Evolutionary conservation across 2,888 invertebrate species (phyloP).

Genomic region (Dolichomitus sp.): DNA sequence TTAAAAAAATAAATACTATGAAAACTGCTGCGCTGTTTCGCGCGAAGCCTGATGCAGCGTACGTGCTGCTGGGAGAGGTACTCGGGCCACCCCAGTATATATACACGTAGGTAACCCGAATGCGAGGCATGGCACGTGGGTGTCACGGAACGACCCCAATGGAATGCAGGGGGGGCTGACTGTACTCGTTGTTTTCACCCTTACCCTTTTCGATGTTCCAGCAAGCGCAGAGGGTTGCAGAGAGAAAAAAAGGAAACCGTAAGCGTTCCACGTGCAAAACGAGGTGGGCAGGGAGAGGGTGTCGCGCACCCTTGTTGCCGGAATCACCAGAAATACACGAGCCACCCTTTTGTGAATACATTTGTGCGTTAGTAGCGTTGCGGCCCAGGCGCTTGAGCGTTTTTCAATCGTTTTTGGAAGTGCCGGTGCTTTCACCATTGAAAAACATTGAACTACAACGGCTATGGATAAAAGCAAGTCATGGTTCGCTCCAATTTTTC

Average conservation of each 20-base stretch:
- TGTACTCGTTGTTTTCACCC: slow-evolving; percentile 65
- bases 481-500: slow-evolving; percentile 63
- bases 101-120: slow-evolving; percentile 17
- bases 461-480: slow-evolving; percentile 58
- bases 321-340: slow-evolving; percentile 38
- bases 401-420: slow-evolving; percentile 61
- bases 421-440: slow-evolving; percentile 45
- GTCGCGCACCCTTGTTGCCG: slow-evolving; percentile 44
- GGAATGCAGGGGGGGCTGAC: slow-evolving; percentile 62
- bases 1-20: slow-evolving; percentile 69
- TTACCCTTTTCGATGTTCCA: slow-evolving; percentile 61
- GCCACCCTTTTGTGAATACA: slow-evolving; percentile 48
- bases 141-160: slow-evolving; percentile 58
- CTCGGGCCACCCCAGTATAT: slow-evolving; percentile 25
- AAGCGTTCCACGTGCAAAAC: slow-evolving; percentile 57
- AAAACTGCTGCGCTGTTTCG: slow-evolving; percentile 66
- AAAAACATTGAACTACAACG: slow-evolving; percentile 40
- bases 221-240: slow-evolving; percentile 34
- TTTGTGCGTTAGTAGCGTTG: not conserved
- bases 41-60: slow-evolving; percentile 60
- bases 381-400: slow-evolving; percentile 27
- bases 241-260: slow-evolving; percentile 49
- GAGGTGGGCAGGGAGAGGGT: slow-evolving; percentile 23
- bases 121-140: slow-evolving; percentile 53
- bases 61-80: slow-evolving; percentile 55